Percentiles rank a stretch among this genome's conserved stretches.
phyloP scores from a whole-genome alignment of 2,797 vertebrate species.

The Neostethus bicornis region DNA sequence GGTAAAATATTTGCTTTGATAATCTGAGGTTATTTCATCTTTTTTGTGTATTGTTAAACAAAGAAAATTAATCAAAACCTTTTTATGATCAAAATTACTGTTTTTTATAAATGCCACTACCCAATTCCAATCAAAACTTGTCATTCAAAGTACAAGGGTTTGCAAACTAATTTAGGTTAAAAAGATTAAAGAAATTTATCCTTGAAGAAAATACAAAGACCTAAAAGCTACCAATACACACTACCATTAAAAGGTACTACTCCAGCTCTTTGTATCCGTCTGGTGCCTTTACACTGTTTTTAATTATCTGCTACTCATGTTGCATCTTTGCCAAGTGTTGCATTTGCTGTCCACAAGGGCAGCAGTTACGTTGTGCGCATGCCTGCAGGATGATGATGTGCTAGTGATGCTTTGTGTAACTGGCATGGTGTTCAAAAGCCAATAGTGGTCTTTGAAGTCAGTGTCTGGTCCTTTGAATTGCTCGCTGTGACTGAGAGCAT shows the following conservation, averaged over 20 bases:
- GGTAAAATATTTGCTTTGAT: no score
- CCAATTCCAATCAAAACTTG: background rate
- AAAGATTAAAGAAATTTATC: no score
- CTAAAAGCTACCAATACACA: no score
- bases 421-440: conserved; percentile 70
- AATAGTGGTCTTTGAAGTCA: conserved; percentile 62
- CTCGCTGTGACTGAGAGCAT: conserved; percentile 59
- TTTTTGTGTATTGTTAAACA: background rate
- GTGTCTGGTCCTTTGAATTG: conserved; percentile 57
- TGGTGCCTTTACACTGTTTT: conserved; percentile 31
- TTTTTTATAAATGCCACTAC: background rate
- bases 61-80: background rate
- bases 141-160: background rate
- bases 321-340: conserved; percentile 41
- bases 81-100: background rate
- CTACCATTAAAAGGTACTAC: background rate
- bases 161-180: background rate
- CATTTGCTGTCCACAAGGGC: conserved; percentile 46
- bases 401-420: conserved; percentile 58
- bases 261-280: conserved; percentile 21
- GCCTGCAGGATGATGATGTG: conserved; percentile 56
- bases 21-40: no score
- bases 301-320: conserved; percentile 42
- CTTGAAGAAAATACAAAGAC: no score
- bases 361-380: conserved; percentile 41